A percentile compares a stretch with the other conserved stretches of the same genome.
Evolutionary conservation across 2,888 invertebrate genomes (phyloP).

Genomic region (Electrophaes corylata): DNA sequence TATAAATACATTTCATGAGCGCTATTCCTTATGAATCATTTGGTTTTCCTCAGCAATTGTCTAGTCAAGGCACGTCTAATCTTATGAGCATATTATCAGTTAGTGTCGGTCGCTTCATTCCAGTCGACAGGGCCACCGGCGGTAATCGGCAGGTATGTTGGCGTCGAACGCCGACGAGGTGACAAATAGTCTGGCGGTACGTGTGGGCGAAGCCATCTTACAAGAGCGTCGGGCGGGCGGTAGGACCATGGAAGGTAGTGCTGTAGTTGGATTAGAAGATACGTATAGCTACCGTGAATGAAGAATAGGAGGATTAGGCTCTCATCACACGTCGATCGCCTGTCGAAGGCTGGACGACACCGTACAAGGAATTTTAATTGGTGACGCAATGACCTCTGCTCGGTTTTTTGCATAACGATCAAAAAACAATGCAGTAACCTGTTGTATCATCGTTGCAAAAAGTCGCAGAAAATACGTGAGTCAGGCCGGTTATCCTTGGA

Average conservation of each 20-base stretch:
- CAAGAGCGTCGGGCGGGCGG: background rate
- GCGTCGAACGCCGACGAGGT: background rate
- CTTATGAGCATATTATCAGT: slow-evolving; percentile 10
- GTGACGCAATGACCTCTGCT: slow-evolving; percentile 70
- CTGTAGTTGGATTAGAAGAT: slow-evolving; percentile 1
- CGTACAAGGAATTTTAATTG: slow-evolving; percentile 63
- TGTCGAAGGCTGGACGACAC: slow-evolving; percentile 52
- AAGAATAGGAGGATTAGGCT: slow-evolving; percentile 12
- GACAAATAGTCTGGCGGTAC: background rate
- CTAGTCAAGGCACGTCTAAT: slow-evolving; percentile 25
- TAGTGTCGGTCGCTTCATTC: background rate
- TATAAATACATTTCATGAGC: slow-evolving; percentile 4
- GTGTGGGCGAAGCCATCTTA: background rate
- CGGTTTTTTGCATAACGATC: slow-evolving; percentile 59
- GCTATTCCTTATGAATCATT: background rate
- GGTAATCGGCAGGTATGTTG: background rate
- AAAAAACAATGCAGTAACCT: slow-evolving; percentile 64
- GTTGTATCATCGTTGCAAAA: slow-evolving; percentile 56
- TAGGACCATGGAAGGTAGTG: background rate
- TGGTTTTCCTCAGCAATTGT: slow-evolving; percentile 35
- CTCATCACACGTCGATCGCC: slow-evolving; percentile 20
- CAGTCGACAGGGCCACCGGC: slow-evolving; percentile 4
- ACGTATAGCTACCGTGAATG: background rate
- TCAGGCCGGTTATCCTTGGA: slow-evolving; percentile 54
- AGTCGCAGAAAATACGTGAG: slow-evolving; percentile 43